Base-by-base conservation (phyloP, 64 coral and sea anemone species). In the Actinia equina region DNA sequence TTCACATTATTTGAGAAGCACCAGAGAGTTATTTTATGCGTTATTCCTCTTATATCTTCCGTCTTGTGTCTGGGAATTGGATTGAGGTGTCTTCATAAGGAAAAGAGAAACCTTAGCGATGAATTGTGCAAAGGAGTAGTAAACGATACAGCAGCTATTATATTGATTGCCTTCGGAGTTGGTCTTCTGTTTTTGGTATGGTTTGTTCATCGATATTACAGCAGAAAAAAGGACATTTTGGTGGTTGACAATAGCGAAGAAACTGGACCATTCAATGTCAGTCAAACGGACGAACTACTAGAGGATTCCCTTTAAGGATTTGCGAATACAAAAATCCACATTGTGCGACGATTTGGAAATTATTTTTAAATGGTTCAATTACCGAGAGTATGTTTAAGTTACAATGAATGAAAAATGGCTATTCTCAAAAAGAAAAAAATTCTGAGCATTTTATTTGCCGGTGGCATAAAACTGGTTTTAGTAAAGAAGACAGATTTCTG, bases 11-110 rank as follows among this genome's bases (percentile, higher is more conserved):
- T 6, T 41, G 83, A 85, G 17, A 58, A 53, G 37, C 59, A 85
- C 55, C 83, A 85, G 17, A 22, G 83, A 27, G 41, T 85, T 59
- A 8, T 85, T 27, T 19, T 85, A 15, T 57, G 53, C 30, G 51
- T 45, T 20, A 61, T 61, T 52, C 55, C 83, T 52, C 83, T 85
- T 16, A 43, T 85, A 37, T n/a, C 59, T 43, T 85, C 83, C 2
- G 59, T 85, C 45, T 25, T 85, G 43, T 85, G 52, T 22, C 17
- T 85, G 26, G 83, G 83, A 58, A 62, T 85, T 85, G 83, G 83
- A n/a, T 85, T 85, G 17, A 44, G 83, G 18, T 85, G 83, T 63
- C 83, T 85, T 5, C 53, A 85, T 22, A 85, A 63, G 8, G 26
- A 85, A n/a, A 55, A 59, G 45, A 44, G 83, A 8, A 17, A 85